These are phyloP conservation scores for Cynoglossus semilaevis DNA, from an alignment of 2,113 vertebrate genomes.

Conservation along the genomic window DNA sequence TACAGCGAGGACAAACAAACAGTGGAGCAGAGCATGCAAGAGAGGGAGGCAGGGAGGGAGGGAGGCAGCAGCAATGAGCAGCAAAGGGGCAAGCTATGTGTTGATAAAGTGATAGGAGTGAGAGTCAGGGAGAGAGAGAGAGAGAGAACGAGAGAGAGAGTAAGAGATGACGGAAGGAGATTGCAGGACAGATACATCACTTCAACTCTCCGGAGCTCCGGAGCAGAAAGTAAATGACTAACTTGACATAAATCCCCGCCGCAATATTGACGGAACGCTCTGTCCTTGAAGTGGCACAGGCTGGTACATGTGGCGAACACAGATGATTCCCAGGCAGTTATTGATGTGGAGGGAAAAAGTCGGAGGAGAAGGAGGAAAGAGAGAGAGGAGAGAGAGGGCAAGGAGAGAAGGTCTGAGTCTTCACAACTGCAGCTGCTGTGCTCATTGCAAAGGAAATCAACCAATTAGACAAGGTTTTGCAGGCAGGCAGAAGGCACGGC, in stretches of 20 bases:
- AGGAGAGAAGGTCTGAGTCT: constrained; percentile 68
- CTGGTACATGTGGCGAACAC: constrained; percentile 33
- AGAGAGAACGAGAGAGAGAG: constrained; percentile 44
- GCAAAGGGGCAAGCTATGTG: constrained; percentile 75
- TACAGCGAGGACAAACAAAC: constrained; percentile 61
- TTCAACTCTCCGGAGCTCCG: constrained; percentile 49
- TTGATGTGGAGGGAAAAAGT: constrained; percentile 41
- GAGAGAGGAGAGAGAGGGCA: constrained; percentile 45
- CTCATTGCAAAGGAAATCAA: constrained; percentile 57
- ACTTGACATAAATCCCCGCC: constrained; percentile 47
- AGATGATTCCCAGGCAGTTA: constrained; percentile 42
- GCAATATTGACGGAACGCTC: constrained; percentile 21
- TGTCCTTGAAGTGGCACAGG: constrained; percentile 51
- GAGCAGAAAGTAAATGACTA: constrained; percentile 52
- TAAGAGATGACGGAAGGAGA: constrained; percentile 49
- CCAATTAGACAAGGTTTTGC: constrained; percentile 66
- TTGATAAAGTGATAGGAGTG: constrained; percentile 77
- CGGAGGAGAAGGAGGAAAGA: constrained; percentile 2
- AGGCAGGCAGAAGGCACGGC: constrained; percentile 54
- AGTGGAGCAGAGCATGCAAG: constrained; percentile 59
- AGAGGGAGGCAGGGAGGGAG: constrained; percentile 52
- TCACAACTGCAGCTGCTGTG: constrained; percentile 77
- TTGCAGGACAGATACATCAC: constrained; percentile 65
- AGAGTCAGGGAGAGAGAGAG: constrained; percentile 40
- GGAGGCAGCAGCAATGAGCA: constrained; percentile 70